A percentile compares a stretch with the other conserved stretches of the same genome.
phyloP scores from a whole-genome alignment of 2,113 vertebrate species.

The Bungarus multicinctus region DNA sequence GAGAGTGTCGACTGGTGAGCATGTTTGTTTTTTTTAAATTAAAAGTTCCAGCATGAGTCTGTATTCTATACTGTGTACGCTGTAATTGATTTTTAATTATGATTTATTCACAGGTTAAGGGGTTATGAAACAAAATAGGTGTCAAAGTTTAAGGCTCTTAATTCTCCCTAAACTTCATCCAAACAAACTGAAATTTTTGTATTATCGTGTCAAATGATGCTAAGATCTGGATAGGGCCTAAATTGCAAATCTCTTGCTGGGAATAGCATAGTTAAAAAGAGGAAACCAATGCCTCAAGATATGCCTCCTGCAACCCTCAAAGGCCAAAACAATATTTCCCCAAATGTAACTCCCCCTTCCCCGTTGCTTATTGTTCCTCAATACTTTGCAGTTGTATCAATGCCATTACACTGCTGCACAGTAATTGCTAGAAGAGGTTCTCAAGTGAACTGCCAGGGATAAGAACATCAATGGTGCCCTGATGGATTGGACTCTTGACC shows the following conservation, averaged over 20 bases:
- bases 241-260: not conserved
- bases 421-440: not conserved
- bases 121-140: not conserved
- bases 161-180: not conserved
- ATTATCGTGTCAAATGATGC: not conserved
- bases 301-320: not conserved
- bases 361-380: not conserved
- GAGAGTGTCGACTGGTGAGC: not conserved
- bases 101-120: not conserved
- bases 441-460: not conserved
- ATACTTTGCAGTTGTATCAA: not conserved
- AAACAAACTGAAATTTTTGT: not conserved
- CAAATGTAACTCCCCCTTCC: not conserved
- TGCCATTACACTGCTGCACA: not conserved
- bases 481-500: not conserved
- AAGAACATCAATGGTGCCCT: not conserved
- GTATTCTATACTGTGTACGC: not conserved
- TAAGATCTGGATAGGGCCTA: not conserved
- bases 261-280: not conserved
- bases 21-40: not conserved
- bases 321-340: not conserved
- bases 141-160: not conserved
- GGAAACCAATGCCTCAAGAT: not conserved
- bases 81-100: not conserved
- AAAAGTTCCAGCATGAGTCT: not conserved